Base-by-base conservation (phyloP, 2,113 vertebrate species). In the Benitochromis conjunctus region DNA sequence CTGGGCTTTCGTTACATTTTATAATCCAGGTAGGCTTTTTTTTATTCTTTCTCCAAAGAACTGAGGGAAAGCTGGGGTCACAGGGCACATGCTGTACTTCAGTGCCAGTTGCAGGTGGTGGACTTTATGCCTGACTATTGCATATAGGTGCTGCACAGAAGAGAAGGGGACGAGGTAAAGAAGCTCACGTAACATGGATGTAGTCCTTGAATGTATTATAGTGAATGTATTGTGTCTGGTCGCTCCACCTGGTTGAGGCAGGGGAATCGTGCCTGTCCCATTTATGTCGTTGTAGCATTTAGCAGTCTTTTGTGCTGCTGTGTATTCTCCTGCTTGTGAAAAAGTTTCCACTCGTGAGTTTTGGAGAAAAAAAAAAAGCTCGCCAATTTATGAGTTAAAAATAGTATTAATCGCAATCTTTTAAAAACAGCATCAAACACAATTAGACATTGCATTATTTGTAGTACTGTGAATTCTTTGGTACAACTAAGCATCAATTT, bases 11-110 rank as follows among this genome's bases (percentile, higher is more conserved):
- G 38, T 74, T 79, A 57, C 86, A 66, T 62, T 82, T 54, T 78
- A 24, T 82, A 82, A 85, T 90, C 38, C 88, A 90, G 87, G 81
- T 94, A 51, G 86, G 24, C 26, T 84, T 85, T 83, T 86, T 81
- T 46, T 26, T 57, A 13, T 74, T 31, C 38, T 53, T 77, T 57
- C 57, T 81, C 83, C n/a, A 43, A 85, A 88, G 81, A 88, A 48
- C 34, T 79, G 34, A 81, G 85, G 69, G 48, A 58, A 82, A 31
- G 53, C n/a, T 66, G 80, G 60, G 88, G 82, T 81, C 84, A 51
- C 77, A 53, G 38, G 54, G 80, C 79, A 81, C n/a, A 46, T 77
- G 43, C 76, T 56, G 21, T 41, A 54, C 84, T 79, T 84, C 69
- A 85, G 5, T 80, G n/a, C 14, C 31, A 51, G 66, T 18, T 12